Base-by-base conservation (phyloP, 2,797 vertebrate genomes). In the Phoeniculus purpureus region DNA sequence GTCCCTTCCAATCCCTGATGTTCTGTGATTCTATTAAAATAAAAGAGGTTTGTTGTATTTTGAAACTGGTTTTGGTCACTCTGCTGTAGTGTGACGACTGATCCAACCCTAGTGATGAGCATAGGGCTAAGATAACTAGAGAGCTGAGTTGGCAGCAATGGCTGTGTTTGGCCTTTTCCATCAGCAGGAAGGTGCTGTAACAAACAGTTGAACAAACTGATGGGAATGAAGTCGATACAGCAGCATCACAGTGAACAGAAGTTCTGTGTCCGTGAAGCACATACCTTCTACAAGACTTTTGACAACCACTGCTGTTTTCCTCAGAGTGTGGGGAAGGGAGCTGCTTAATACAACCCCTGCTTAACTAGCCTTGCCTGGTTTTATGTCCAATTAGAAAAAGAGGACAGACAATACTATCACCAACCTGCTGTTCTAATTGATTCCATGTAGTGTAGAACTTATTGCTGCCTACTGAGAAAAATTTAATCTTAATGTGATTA, bases 81-180 rank as follows among this genome's bases (percentile, higher is more conserved):
- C 10, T 77, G 18, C 27, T 85, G 27, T 22, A 64, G 31, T 0
- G 0, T 58, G 43, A 75, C 32, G 71, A 85, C 61, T 31, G 17
- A 13, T 8, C 4, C 86, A 81, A 93, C 66, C 23, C 27, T 13
- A 13, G 6, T 65, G 80, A 80, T 66, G 70, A 91, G 26, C 16
- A 50, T 0, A 62, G 56, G 20, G 7, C 10, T 79, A 66, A 85
- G 92, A 54, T 66, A 67, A 54, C 55, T 68, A 16, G 61, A 95
- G 73, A 66, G 79, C 16, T 78, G 34, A 45, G 56, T 34, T 85
- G 70, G 89, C 79, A 83, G 81, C 73, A 93, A 93, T 64, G 61
- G 19, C 9, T 84, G 18, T 26, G 40, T 92, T 90, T 91, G 80
- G 31, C 76, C 87, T 92, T 54, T 60, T 48, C 48, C 65, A 62